Evolutionary conservation across 2,113 vertebrate genomes (phyloP).

Genomic region (Tachysurus fulvidraco): DNA sequence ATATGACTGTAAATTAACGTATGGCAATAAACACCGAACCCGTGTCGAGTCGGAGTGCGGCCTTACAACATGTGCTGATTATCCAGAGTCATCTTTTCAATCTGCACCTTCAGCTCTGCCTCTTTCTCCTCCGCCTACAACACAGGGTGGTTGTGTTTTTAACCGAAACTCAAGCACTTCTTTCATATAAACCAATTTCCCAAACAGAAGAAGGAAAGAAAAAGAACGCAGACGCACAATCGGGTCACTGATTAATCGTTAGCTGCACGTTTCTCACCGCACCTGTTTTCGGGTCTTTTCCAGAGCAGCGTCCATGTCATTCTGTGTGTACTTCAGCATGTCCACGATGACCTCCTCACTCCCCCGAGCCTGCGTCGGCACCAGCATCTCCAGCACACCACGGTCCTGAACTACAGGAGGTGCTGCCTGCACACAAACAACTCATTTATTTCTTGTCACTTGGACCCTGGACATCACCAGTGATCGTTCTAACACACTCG

Average conservation of each 20-base stretch:
- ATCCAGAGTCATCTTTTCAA: slow-evolving; percentile 68
- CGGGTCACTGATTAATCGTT: background rate
- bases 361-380: slow-evolving; percentile 54
- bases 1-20: background rate
- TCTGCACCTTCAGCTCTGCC: slow-evolving; percentile 69
- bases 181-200: background rate
- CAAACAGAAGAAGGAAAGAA: background rate
- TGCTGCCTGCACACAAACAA: slow-evolving; percentile 47
- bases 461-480: too few relatives aligned
- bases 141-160: background rate
- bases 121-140: slow-evolving; percentile 72
- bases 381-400: slow-evolving; percentile 56
- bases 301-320: slow-evolving; percentile 85
- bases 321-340: slow-evolving; percentile 86
- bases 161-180: background rate
- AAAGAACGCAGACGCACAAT: background rate
- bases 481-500: too few relatives aligned
- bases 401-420: slow-evolving; percentile 46
- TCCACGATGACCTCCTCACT: slow-evolving; percentile 82
- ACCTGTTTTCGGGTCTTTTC: slow-evolving; percentile 62
- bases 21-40: background rate
- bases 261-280: background rate
- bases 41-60: background rate
- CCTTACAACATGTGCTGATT: slow-evolving; percentile 85
- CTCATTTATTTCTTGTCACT: too few relatives aligned